Base-by-base conservation (phyloP, 2,113 vertebrate genomes). In the Nesospiza acunhae region DNA sequence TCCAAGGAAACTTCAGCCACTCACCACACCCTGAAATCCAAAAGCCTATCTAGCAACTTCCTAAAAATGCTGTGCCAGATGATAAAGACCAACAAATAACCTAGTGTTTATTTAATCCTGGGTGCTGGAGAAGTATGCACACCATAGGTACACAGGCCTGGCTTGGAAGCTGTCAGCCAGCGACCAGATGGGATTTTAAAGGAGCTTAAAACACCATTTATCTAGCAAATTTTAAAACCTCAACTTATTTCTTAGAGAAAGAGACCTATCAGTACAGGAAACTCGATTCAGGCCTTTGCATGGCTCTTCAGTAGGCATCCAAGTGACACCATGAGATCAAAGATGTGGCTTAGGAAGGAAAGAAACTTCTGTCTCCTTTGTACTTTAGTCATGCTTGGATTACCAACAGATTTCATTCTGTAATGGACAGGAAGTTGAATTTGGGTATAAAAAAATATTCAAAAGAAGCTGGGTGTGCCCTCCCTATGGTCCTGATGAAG, bases 301-400 rank as follows among this genome's bases (percentile, higher is more conserved):
- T 24, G 75, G 83, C 68, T 74, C 91, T 84, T 80, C 76, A 89
- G 79, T 10, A 52, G 76, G 85, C 59, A 95, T 63, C 68, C 53
- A 63, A 88, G 73, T 49, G 93, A 93, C 88, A 90, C 44, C 49
- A 18, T 2, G 63, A 84, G 90, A 96, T 91, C 82, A 93, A 93
- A 95, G 83, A 92, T 15, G 35, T 8, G 75, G 55, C 56, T 93
- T 31, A 66, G 82, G 87, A 93, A 95, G 83, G 73, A 90, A 96
- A 50, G 77, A 60, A 84, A 95, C 52, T 68, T 16, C 18, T 35
- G 70, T 72, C 73, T 75, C 77, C 52, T 92, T 72, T 81, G 72
- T 78, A 75, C 10, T 33, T 64, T 8, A 92, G 83, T 92, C 86
- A 78, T 68, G 94, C 64, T 92, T 81, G 68, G 83, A 95, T 86